Evolutionary conservation across 1,140 invertebrate genomes (phyloP), one percentile per base, ranked within the genome.

Genomic region (Amyelois transitella): DNA sequence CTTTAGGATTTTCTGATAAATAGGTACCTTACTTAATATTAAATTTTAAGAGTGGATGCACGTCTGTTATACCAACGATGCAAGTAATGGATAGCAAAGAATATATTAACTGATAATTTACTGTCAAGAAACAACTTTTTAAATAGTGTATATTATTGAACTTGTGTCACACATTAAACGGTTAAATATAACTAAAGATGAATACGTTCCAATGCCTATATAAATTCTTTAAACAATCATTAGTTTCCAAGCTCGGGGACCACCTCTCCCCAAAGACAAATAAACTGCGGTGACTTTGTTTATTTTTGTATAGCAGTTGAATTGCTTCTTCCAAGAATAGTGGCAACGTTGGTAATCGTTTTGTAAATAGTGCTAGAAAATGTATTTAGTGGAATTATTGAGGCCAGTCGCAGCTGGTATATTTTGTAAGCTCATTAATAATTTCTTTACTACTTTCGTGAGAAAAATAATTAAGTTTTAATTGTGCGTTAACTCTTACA

Each of bases 261-360:
- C 66, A 61, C 72, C 67, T 70, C 66, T 67, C 66, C n/a, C 61
- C 78, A 71, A 80, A 58, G 69, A 77, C 69, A 82, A 82, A 82
- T 75, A 80, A 76, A 78, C 77, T 71, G 60, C 67, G 67, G 74
- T 68, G 71, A 76, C 68, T 76, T 58, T 78, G 71, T 82, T 78
- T 80, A 78, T 80, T 82, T 82, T 75, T 64, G 60, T 75, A 72
- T 76, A 65, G 64, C 60, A 74, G 58, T 73, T 73, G 72, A 75
- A 81, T 78, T 70, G 72, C 70, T 72, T 75, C 69, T 79, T 78
- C 75, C 67, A 51, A 59, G 75, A 78, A 82, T 50, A 67, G 64
- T 67, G 59, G 66, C 72, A 73, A 72, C 75, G 72, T 67, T 62
- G 59, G 68, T 82, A 82, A 82, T 80, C 69, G 72, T 47, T 72